A percentile compares a stretch with the other conserved stretches of the same genome.
Evolutionary conservation across 1,140 invertebrate species (phyloP).

Genomic region (Drosophila nebulosa): DNA sequence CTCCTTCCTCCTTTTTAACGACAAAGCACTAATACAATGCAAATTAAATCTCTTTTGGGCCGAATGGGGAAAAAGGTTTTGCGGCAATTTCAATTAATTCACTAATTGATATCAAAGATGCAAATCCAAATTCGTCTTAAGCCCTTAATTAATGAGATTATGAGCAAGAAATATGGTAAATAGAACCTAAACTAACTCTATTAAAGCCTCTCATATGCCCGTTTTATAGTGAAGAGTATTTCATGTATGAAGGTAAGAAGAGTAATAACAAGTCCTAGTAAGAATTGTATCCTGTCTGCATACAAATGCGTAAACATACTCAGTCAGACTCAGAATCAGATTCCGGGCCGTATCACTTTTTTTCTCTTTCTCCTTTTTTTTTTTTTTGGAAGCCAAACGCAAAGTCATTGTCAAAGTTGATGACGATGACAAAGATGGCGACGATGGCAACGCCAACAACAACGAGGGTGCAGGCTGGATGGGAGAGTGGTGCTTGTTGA

Average conservation of each 20-base stretch:
- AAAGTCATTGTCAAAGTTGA: constrained; percentile 76
- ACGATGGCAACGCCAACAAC: not conserved
- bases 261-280: constrained; percentile 12
- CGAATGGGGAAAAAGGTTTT: too few species aligned
- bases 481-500: not conserved
- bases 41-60: too few species aligned
- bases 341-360: constrained; percentile 42
- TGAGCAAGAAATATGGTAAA: not conserved
- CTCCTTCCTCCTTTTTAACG: too few species aligned
- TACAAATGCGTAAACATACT: constrained; percentile 46
- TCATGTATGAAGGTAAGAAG: constrained; percentile 3
- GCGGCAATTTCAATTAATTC: too few species aligned
- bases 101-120: too few species aligned
- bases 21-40: too few species aligned
- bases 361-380: not conserved
- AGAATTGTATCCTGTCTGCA: constrained; percentile 15
- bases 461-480: not conserved
- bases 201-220: not conserved
- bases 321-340: constrained; percentile 23
- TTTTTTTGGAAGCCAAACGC: constrained; percentile 53
- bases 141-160: not conserved
- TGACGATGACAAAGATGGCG: constrained; percentile 10
- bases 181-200: not conserved
- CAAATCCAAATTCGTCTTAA: not conserved
- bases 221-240: constrained; percentile 5